Conservation (phyloP, 2,888 invertebrate species). For the Ashinkailepas kermadecensis region DNA sequence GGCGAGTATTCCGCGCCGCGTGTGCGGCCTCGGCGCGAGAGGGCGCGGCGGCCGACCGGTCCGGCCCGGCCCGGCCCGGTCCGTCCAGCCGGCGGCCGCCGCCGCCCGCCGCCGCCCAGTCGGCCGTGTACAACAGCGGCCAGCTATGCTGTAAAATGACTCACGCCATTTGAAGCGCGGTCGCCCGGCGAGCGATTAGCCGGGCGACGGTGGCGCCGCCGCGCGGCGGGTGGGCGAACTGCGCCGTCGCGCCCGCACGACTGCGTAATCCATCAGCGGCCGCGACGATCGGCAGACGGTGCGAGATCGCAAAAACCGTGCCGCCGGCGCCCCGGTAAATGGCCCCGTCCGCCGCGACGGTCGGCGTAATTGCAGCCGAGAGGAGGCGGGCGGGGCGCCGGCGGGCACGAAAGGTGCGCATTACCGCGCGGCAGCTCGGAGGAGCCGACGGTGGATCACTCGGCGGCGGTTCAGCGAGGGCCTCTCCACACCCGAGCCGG, state of each 20-base stretch:
- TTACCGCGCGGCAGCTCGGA: neutral
- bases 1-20: too few relatives aligned
- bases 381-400: neutral
- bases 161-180: neutral
- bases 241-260: neutral
- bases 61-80: neutral
- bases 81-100: neutral
- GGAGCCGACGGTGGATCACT: too few relatives aligned
- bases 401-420: neutral
- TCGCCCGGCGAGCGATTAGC: neutral
- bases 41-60: neutral
- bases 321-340: neutral
- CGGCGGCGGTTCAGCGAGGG: neutral
- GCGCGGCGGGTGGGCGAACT: neutral
- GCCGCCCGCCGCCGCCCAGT: neutral
- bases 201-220: neutral
- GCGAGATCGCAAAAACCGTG: neutral
- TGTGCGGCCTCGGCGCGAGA: neutral
- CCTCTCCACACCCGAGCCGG: neutral
- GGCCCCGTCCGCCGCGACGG: neutral
- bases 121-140: constrained; percentile 10
- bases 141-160: constrained; percentile 12
- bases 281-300: neutral
- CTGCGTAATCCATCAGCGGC: constrained; percentile 10
- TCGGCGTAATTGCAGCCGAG: neutral